A percentile compares a stretch with the other conserved stretches of the same genome.
phyloP scores from a whole-genome alignment of 1,140 invertebrate species.

The Zophobas atratus region DNA sequence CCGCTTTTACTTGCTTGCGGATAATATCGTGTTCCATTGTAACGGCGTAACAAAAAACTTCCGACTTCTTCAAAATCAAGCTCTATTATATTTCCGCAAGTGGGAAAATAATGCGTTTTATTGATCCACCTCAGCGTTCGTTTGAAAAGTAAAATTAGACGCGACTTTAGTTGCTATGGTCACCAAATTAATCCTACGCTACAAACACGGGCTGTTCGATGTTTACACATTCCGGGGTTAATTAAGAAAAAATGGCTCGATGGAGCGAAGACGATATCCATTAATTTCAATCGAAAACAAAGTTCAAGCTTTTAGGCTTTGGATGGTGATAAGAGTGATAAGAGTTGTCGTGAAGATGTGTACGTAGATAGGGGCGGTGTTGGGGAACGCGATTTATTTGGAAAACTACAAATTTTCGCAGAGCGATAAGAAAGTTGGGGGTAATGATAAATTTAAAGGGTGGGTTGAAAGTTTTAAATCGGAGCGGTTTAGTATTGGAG shows the following conservation, averaged over 20 bases:
- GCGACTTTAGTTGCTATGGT: constrained; percentile 4
- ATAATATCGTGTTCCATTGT: constrained; percentile 3
- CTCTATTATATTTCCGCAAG: constrained; percentile 19
- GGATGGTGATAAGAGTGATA: not conserved
- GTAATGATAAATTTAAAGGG: not conserved
- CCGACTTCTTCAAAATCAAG: constrained; percentile 16
- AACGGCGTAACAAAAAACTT: constrained; percentile 5
- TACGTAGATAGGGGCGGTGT: not conserved
- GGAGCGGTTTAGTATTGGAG: no score
- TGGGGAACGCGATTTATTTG: not conserved
- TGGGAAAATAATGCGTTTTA: constrained; percentile 29
- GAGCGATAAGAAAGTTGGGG: not conserved
- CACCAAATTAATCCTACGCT: not conserved
- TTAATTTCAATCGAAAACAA: not conserved
- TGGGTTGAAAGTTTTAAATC: no score
- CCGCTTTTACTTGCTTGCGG: not conserved
- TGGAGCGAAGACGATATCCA: not conserved
- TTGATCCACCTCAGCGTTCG: not conserved
- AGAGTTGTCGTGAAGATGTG: not conserved
- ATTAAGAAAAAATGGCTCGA: not conserved
- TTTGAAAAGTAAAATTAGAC: constrained; percentile 8
- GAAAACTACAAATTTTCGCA: not conserved
- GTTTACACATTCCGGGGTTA: no score
- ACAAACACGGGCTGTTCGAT: not conserved
- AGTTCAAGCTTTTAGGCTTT: not conserved